A percentile compares a stretch with the other conserved stretches of the same genome.
Conservation (phyloP, 35 echinoderm and acorn worm species). For the Apostichopus parvimensis region DNA sequence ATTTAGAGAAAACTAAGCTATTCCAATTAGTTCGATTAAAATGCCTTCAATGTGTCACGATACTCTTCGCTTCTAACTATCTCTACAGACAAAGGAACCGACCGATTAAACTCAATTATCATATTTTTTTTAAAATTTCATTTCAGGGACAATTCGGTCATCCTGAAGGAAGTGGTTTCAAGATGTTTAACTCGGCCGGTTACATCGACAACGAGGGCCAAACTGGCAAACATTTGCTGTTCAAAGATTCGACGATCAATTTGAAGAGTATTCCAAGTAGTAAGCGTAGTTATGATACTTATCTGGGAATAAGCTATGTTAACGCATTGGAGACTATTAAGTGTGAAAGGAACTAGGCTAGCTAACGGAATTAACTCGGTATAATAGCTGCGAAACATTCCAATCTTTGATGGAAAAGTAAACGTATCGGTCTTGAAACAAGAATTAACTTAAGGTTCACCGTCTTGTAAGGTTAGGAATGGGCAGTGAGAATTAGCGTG, state of each 20-base stretch:
- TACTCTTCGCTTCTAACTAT: no score
- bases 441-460: no score
- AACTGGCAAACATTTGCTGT: slow-evolving; percentile 66
- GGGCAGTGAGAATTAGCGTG: no score
- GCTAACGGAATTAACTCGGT: not conserved
- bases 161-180: slow-evolving; percentile 37
- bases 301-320: slow-evolving; percentile 65
- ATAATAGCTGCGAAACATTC: no score
- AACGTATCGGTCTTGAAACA: no score
- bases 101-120: no score
- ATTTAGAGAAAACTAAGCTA: no score
- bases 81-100: no score
- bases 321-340: slow-evolving; percentile 53
- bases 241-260: slow-evolving; percentile 74
- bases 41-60: no score
- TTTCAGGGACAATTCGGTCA: slow-evolving; percentile 31
- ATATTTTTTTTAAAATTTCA: not conserved
- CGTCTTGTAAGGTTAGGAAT: no score
- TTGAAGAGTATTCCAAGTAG: slow-evolving; percentile 11
- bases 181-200: slow-evolving; percentile 66
- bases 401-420: no score
- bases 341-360: slow-evolving; percentile 38
- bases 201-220: slow-evolving; percentile 21
- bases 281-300: slow-evolving; percentile 48
- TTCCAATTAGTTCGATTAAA: no score